Percentiles rank a stretch among this genome's conserved stretches.
phyloP scores from a whole-genome alignment of 2,797 vertebrate species.

The Xerus rutilus region DNA sequence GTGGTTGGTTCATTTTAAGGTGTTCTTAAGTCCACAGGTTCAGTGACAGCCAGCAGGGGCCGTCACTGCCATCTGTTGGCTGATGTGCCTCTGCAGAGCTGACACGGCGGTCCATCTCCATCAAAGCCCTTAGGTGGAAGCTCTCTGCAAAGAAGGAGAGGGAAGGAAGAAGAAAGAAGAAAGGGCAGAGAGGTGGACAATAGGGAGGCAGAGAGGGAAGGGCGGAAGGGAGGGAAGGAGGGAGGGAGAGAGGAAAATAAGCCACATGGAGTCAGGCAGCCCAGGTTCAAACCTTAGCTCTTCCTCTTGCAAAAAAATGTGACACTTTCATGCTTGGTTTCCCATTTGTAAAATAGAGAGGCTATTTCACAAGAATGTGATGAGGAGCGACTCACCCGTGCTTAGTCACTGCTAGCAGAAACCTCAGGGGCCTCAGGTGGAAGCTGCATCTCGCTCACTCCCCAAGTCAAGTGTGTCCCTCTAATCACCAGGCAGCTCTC shows the following conservation, averaged over 20 bases:
- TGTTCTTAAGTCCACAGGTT: neutral
- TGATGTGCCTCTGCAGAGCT: neutral
- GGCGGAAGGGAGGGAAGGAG: neutral
- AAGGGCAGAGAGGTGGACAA: no score
- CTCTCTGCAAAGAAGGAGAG: neutral
- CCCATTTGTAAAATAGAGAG: neutral
- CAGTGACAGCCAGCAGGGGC: neutral
- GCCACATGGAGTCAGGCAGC: neutral
- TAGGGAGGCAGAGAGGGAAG: neutral
- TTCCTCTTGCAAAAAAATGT: neutral
- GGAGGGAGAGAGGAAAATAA: neutral
- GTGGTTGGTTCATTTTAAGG: neutral
- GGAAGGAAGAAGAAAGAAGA: no score
- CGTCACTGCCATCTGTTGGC: conserved; percentile 73
- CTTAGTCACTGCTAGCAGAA: neutral
- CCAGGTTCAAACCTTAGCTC: neutral
- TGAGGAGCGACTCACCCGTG: neutral
- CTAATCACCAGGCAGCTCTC: neutral
- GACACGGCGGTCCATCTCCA: neutral
- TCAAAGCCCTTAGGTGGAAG: neutral
- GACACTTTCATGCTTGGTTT: neutral
- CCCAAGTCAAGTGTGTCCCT: neutral
- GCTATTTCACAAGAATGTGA: neutral
- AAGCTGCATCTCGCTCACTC: neutral
- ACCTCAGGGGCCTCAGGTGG: neutral